Evolutionary conservation across 2,888 invertebrate genomes (phyloP), one percentile per base, ranked within the genome.

Genomic region (Taphrorychus bicolor): DNA sequence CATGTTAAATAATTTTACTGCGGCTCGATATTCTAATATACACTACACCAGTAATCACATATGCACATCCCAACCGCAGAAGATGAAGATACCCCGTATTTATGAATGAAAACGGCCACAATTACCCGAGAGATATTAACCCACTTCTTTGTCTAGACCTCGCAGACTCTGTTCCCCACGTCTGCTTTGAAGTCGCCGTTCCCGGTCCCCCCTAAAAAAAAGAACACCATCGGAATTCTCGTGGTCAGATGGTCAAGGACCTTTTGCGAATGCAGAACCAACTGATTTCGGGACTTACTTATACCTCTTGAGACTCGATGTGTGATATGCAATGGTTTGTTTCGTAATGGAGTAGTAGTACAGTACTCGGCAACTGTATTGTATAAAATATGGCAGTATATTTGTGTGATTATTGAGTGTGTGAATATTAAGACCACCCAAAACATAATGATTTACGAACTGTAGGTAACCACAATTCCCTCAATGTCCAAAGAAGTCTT

Each of bases 61-160:
- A n/a, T n/a, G n/a, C 32, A 32, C 9, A 32, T 3, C 32, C 32
- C 51, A 22, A 51, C 51, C 51, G 51, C 51, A 51, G 17, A 21
- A 57, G 48, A 16, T 63, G 17, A 21, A 57, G 48, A 16, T 63
- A 63, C 49, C 57, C 61, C 61, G 61, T 23, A 40, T 49, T 63
- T 63, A 63, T 63, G 63, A 63, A 63, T 63, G 63, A 56, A 62
- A 62, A 45, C 53, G 14, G 45, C 63, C 56, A 63, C 63, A 63
- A 63, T 63, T 63, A 63, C 57, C 63, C 57, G 48, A 49, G 57
- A 60, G 57, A 66, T 45, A 66, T 66, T 66, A 61, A 66, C 66
- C 66, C 66, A 66, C 22, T 61, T 66, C 61, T 66, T 66, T 66
- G 66, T 66, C 66, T 66, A 66, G 66, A 65, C 64, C 41, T 59